These are phyloP conservation scores for Xiphydria camelus DNA, from an alignment of 2,888 invertebrate genomes.

Conservation along the genomic window DNA sequence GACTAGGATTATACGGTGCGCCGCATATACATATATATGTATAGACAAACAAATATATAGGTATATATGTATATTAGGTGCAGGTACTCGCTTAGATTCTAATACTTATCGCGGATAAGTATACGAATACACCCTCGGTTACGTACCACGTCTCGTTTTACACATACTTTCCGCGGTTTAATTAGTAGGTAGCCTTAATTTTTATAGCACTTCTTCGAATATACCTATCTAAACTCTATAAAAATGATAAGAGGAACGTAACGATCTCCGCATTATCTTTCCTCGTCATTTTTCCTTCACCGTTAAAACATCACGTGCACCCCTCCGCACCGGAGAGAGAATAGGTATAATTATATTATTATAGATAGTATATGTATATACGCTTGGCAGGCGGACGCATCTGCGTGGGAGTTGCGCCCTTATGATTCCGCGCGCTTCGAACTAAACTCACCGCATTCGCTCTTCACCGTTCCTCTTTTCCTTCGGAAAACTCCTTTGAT, in stretches of 20 bases:
- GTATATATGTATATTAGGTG: constrained; percentile 7
- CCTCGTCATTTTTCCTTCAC: constrained; percentile 17
- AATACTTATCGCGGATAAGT: constrained; percentile 36
- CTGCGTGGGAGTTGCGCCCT: constrained; percentile 41
- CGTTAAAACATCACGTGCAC: constrained; percentile 41
- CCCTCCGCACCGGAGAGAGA: constrained; percentile 35
- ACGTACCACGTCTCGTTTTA: constrained; percentile 25
- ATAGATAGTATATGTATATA: too few species aligned
- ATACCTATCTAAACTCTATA: constrained; percentile 8
- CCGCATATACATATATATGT: constrained; percentile 17
- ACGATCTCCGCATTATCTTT: constrained; percentile 26
- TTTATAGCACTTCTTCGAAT: constrained; percentile 13
- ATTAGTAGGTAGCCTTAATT: constrained; percentile 16
- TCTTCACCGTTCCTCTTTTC: neutral
- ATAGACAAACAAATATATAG: constrained; percentile 7
- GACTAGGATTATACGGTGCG: constrained; percentile 18
- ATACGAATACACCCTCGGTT: constrained; percentile 40
- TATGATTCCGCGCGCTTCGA: constrained; percentile 16
- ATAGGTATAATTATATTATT: too few species aligned
- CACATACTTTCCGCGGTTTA: constrained; percentile 39
- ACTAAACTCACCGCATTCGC: neutral
- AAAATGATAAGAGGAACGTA: constrained; percentile 37
- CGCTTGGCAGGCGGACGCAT: constrained; percentile 41
- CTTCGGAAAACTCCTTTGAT: too few species aligned
- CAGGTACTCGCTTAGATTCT: constrained; percentile 20